Conservation (phyloP, 2,797 vertebrate species). For the Darevskia mixta region DNA sequence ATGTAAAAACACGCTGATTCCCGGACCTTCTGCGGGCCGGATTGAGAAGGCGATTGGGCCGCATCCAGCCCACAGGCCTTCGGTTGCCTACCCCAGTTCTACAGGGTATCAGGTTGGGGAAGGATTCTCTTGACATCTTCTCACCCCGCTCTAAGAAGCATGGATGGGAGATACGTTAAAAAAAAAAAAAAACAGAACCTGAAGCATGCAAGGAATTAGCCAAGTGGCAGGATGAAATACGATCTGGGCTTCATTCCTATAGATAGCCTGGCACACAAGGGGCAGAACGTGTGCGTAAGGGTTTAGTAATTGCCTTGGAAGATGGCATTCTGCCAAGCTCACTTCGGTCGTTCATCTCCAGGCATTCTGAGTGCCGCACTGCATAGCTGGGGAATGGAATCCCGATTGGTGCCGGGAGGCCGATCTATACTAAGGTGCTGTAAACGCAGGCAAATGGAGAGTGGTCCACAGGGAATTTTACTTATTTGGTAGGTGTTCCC, state of each 20-base stretch:
- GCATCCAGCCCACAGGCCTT: too few relatives aligned
- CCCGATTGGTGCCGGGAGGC: not conserved
- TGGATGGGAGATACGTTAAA: not conserved
- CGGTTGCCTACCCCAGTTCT: too few relatives aligned
- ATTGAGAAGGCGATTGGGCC: too few relatives aligned
- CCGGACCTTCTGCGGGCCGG: too few relatives aligned
- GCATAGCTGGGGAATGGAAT: not conserved
- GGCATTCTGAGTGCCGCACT: not conserved
- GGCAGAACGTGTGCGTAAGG: not conserved
- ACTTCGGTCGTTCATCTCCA: not conserved
- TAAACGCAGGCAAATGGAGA: not conserved
- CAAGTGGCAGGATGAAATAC: not conserved
- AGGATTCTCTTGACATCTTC: too few relatives aligned
- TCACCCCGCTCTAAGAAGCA: not conserved
- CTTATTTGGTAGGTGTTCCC: not conserved
- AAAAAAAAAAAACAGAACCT: not conserved
- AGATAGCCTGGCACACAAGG: not conserved
- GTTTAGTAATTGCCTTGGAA: not conserved
- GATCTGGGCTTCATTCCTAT: not conserved
- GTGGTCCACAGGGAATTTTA: too few relatives aligned
- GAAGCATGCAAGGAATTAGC: not conserved
- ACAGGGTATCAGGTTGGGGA: too few relatives aligned
- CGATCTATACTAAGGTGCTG: not conserved
- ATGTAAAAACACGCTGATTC: too few relatives aligned
- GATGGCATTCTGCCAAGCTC: not conserved